Evolutionary conservation across 2,113 vertebrate species (phyloP), one percentile per base, ranked within the genome.

Genomic region (Notiomystis cincta): DNA sequence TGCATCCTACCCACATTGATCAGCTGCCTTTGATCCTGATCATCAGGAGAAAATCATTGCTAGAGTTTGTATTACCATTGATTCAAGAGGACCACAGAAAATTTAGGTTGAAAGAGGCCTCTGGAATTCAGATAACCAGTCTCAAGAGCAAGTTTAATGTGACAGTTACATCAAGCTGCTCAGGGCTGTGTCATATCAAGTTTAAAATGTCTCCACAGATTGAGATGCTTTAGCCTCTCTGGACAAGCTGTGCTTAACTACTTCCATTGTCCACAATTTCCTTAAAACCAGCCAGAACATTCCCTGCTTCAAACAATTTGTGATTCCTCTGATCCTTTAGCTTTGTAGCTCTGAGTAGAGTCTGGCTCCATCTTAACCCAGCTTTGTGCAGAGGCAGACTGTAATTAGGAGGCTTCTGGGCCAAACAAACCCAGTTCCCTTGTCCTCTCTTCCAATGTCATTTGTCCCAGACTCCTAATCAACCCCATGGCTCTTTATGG

Each of bases 91-190:
- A 73, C 11, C 17, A 73, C n/a, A 53, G 8, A 95, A 56, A 56
- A 47, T 0, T 25, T 37, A 17, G 1, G 3, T 25, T 69, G n/a
- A 45, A 77, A 69, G 18, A 12, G 6, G 3, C 2, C 10, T 72
- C 18, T 56, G 27, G 35, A 82, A 10, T n/a, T 71, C 51, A 62
- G 9, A 2, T 56, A 69, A 30, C 10, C 27, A 44, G 12, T 18
- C 53, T 80, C 66, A 89, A 72, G 65, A 67, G 1, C 7, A 38
- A 42, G 6, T 28, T 72, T 72, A 56, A 23, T 17, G 33, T 27
- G 27, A 27, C 6, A 72, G 9, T 35, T 56, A 33, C 8, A 47
- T 33, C 30, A 67, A 40, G 7, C 10, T 77, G 4, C 73, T 44
- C 15, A 22, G 9, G 10, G 13, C 7, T 38, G 11, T 54, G 16